Percentiles rank a stretch among this genome's conserved stretches.
phyloP scores from a whole-genome alignment of 2,888 invertebrate species.

The Arge pagana region DNA sequence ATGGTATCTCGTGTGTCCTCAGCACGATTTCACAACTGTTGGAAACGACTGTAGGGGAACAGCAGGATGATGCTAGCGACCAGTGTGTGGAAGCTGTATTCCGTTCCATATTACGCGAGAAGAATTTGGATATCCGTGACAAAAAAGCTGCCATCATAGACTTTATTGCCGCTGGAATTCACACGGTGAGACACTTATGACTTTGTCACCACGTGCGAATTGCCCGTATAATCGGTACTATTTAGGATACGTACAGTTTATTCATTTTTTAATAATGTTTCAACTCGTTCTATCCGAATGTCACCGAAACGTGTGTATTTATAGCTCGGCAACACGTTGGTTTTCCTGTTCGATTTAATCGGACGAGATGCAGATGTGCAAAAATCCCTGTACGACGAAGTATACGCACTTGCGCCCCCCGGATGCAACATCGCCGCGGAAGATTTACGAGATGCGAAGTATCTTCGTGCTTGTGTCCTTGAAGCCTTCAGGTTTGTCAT shows the following conservation, averaged over 20 bases:
- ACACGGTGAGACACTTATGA: conserved; percentile 67
- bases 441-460: conserved; percentile 69
- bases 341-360: conserved; percentile 77
- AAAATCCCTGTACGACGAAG: conserved; percentile 68
- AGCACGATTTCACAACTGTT: conserved; percentile 81
- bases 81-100: conserved; percentile 74
- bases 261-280: no score
- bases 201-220: no score
- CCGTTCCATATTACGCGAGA: conserved; percentile 73
- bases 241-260: not conserved
- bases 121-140: conserved; percentile 75
- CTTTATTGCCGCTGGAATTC: conserved; percentile 85
- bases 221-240: not conserved
- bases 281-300: no score
- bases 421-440: conserved; percentile 64
- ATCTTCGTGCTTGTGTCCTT: conserved; percentile 76
- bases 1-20: no score
- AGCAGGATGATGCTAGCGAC: conserved; percentile 62
- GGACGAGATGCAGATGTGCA: conserved; percentile 72
- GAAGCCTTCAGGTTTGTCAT: conserved; percentile 77
- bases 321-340: conserved; percentile 79
- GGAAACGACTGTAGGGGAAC: conserved; percentile 67
- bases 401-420: conserved; percentile 61
- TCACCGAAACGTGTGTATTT: no score
- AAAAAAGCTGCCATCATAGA: conserved; percentile 86